Evolutionary conservation across 2,113 vertebrate species (phyloP).

Genomic region (Caranx ignobilis): DNA sequence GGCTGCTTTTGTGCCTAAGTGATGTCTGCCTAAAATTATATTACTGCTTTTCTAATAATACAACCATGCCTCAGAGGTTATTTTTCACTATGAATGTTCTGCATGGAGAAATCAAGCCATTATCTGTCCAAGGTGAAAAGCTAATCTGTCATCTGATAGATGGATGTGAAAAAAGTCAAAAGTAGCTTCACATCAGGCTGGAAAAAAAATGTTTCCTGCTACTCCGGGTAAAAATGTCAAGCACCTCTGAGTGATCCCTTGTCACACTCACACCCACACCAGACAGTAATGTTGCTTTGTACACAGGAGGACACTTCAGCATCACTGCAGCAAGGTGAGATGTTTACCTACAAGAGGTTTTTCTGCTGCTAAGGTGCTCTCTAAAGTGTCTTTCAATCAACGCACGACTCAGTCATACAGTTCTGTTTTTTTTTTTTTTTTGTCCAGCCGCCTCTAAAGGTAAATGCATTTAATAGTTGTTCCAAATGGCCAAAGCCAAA

Average conservation of each 20-base stretch:
- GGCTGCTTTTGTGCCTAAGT: neutral
- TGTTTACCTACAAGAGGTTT: neutral
- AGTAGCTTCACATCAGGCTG: neutral
- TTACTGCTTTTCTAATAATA: slow-evolving; percentile 4
- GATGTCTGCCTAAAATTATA: neutral
- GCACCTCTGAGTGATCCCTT: neutral
- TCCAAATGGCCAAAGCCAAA: no score
- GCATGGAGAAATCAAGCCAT: neutral
- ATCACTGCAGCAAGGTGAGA: neutral
- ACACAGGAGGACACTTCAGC: neutral
- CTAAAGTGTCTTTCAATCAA: no score
- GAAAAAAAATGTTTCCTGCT: slow-evolving; percentile 9
- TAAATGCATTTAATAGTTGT: no score
- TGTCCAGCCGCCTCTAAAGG: no score
- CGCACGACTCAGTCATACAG: no score
- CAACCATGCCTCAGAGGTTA: neutral
- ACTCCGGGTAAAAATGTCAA: neutral
- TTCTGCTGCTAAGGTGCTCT: neutral
- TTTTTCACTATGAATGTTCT: neutral
- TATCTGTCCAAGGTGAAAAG: neutral
- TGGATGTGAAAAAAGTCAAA: slow-evolving; percentile 21
- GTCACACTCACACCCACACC: neutral
- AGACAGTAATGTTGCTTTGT: neutral
- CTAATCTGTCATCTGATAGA: slow-evolving; percentile 22
- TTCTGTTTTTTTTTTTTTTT: no score